Percentiles rank a stretch among this genome's conserved stretches.
phyloP scores from a whole-genome alignment of 2,113 vertebrate species.

The Corythaixoides concolor region DNA sequence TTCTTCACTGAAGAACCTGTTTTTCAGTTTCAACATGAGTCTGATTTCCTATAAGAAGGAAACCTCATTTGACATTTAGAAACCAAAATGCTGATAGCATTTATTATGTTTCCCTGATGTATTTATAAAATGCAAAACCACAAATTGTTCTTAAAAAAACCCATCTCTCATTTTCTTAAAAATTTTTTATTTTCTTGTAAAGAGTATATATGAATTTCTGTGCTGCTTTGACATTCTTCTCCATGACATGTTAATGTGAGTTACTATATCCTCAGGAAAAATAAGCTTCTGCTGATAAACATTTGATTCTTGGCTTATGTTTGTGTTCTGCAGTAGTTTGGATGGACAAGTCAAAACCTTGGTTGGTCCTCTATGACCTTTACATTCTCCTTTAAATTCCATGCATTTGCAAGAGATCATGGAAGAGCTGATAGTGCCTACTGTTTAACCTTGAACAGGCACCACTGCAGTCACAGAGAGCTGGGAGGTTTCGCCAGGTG shows the following conservation, averaged over 20 bases:
- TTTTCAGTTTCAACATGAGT: background rate
- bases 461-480: background rate
- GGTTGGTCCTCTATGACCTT: background rate
- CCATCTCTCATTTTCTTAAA: background rate
- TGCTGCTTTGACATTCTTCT: background rate
- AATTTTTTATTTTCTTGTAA: background rate
- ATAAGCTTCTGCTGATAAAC: slow-evolving; percentile 36
- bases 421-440: background rate
- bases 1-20: background rate
- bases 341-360: slow-evolving; percentile 1
- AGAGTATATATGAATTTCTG: background rate
- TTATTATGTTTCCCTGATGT: background rate
- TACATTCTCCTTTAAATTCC: slow-evolving; percentile 26
- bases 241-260: background rate
- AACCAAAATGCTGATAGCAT: background rate
- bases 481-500: background rate
- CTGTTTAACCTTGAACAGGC: background rate
- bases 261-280: slow-evolving; percentile 12
- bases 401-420: background rate
- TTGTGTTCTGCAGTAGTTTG: background rate
- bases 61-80: background rate
- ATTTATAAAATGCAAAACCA: background rate
- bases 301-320: background rate
- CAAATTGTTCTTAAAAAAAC: background rate
- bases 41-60: background rate